phyloP scores from a whole-genome alignment of 2,797 vertebrate genomes.

The Hemibagrus guttatus region DNA sequence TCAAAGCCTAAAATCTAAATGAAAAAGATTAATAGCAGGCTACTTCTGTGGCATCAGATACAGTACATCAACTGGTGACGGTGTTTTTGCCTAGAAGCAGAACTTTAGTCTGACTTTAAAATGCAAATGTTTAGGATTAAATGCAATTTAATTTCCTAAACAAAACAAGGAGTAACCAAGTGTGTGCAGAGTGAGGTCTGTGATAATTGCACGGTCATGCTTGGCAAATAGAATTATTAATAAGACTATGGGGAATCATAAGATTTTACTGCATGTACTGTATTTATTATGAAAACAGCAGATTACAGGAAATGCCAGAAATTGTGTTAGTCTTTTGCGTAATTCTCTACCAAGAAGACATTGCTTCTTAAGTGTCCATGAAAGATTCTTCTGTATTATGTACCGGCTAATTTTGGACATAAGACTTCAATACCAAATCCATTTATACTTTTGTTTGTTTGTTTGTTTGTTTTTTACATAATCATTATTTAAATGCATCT shows the following conservation, averaged over 20 bases:
- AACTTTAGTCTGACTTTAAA: background rate
- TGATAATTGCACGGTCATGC: slow-evolving; percentile 2
- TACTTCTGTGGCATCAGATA: background rate
- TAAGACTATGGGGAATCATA: background rate
- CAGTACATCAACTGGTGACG: background rate
- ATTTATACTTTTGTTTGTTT: no score
- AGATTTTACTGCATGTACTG: background rate
- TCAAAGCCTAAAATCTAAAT: slow-evolving; percentile 3
- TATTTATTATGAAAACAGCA: background rate
- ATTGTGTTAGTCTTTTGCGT: background rate
- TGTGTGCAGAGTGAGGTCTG: background rate
- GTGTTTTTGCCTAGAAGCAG: background rate
- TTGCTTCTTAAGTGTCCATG: background rate
- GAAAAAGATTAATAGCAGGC: background rate
- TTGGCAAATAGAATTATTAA: background rate
- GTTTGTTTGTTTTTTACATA: no score
- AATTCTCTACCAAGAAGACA: background rate
- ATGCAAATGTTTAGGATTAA: background rate
- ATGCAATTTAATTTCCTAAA: no score
- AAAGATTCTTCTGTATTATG: background rate
- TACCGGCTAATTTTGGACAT: background rate
- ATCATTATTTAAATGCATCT: background rate
- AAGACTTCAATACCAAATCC: background rate
- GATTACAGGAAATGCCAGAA: background rate
- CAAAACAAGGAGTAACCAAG: background rate